phyloP scores from a whole-genome alignment of 2,888 invertebrate genomes.

The Clistopyga incitator region DNA sequence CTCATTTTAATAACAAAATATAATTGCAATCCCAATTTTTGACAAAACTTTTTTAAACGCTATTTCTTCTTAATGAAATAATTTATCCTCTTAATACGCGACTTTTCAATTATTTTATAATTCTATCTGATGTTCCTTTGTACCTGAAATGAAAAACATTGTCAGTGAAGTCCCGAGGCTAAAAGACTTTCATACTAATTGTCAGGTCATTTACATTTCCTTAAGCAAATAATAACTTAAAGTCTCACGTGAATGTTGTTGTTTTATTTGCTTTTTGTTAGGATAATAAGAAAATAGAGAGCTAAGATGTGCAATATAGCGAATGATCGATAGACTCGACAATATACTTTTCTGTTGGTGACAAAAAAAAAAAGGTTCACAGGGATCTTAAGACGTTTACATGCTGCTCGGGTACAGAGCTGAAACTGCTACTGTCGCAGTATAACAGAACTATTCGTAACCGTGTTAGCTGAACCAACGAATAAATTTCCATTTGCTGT shows the following conservation, averaged over 20 bases:
- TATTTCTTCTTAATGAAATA: background rate
- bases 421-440: slow-evolving; percentile 28
- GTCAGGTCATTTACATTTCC: slow-evolving; percentile 28
- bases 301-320: slow-evolving; percentile 3
- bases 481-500: slow-evolving; percentile 73
- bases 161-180: background rate
- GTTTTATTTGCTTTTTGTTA: background rate
- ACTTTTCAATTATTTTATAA: background rate
- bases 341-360: background rate
- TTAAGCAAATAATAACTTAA: slow-evolving; percentile 2
- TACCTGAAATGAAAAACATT: slow-evolving; percentile 1
- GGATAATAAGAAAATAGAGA: background rate
- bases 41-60: background rate
- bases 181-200: slow-evolving; percentile 14
- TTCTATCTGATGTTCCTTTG: background rate
- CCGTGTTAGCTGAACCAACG: slow-evolving; percentile 59
- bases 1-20: background rate
- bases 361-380: slow-evolving; percentile 1
- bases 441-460: slow-evolving; percentile 56
- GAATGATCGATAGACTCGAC: background rate
- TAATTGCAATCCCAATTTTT: background rate
- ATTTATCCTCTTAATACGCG: background rate
- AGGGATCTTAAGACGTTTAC: slow-evolving; percentile 19
- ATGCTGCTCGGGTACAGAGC: slow-evolving; percentile 4
- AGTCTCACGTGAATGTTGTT: slow-evolving; percentile 8